Evolutionary conservation across 2,113 vertebrate genomes (phyloP).

Genomic region (Hydrolagus affinis): DNA sequence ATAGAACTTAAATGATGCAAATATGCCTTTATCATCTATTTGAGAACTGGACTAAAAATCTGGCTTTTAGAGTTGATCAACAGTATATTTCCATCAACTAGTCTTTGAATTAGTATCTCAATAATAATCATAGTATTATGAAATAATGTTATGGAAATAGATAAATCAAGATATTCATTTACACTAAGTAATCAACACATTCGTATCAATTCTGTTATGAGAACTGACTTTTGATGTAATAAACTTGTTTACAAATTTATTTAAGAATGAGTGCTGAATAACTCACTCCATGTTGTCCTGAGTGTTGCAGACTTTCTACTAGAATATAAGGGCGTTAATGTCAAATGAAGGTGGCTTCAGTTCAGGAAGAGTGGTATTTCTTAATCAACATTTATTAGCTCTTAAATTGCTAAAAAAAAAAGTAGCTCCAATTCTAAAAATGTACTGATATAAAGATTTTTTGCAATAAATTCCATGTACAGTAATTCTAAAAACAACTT

Average conservation of each 20-base stretch:
- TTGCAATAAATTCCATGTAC: not conserved
- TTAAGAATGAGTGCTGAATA: slow-evolving; percentile 5
- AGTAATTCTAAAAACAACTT: not conserved
- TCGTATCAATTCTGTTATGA: not conserved
- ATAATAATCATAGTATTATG: too few relatives aligned
- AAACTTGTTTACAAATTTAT: not conserved
- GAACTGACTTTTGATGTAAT: not conserved
- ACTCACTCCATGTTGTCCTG: not conserved
- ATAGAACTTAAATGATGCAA: not conserved
- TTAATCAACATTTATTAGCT: not conserved
- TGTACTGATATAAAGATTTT: not conserved
- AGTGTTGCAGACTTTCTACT: not conserved
- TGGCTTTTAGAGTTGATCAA: slow-evolving; percentile 4
- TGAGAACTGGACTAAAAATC: not conserved
- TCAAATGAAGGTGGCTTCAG: not conserved
- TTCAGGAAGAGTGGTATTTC: not conserved
- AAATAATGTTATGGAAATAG: not conserved
- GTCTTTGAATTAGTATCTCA: not conserved
- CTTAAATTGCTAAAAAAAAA: not conserved
- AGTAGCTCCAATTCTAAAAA: too few relatives aligned
- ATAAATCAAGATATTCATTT: slow-evolving; percentile 16
- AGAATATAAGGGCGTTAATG: not conserved
- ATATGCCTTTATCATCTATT: not conserved
- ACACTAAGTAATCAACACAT: slow-evolving; percentile 3
- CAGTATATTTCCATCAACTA: not conserved